These are phyloP conservation scores for Candoia aspera DNA, from an alignment of 2,113 vertebrate genomes.

Conservation along the genomic window DNA sequence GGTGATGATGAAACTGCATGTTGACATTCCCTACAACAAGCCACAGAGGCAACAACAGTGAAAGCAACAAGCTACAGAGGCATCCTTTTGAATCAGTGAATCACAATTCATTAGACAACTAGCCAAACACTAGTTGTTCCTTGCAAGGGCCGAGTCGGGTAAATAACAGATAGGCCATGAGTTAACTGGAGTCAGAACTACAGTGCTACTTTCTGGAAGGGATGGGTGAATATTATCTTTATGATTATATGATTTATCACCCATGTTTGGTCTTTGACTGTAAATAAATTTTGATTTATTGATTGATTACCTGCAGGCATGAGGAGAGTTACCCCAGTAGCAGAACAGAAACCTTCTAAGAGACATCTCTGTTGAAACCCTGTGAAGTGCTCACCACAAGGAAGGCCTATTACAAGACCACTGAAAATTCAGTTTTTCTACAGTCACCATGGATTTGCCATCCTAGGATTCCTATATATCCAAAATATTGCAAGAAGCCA, in stretches of 20 bases:
- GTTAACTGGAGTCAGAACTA: background rate
- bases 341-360: background rate
- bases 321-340: background rate
- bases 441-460: background rate
- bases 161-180: background rate
- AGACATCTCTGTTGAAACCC: background rate
- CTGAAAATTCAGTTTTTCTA: background rate
- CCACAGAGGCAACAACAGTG: background rate
- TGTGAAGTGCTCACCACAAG: background rate
- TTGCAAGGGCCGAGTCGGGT: background rate
- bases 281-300: background rate
- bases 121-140: background rate
- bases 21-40: background rate
- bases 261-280: background rate
- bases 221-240: background rate
- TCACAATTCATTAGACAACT: background rate
- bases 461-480: background rate
- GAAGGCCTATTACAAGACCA: background rate
- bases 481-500: background rate
- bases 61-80: background rate
- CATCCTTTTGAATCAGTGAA: background rate
- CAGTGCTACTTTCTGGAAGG: background rate
- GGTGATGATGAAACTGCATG: background rate
- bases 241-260: background rate
- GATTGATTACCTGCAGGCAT: background rate